A percentile compares a stretch with the other conserved stretches of the same genome.
These are phyloP conservation scores for Zosterops japonicus DNA, from an alignment of 2,113 vertebrate genomes.

Conservation along the genomic window DNA sequence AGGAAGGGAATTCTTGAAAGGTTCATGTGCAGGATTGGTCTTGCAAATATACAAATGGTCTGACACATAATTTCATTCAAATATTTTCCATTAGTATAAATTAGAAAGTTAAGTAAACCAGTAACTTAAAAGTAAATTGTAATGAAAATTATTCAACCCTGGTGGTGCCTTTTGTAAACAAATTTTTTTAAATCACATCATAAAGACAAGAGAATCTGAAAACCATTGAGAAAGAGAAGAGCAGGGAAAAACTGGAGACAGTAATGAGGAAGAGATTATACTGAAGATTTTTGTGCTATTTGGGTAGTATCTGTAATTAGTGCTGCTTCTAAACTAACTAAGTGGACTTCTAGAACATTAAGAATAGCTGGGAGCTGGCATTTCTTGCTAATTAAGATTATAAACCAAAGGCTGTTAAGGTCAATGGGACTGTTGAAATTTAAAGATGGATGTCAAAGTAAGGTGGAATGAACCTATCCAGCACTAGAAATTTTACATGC, in stretches of 20 bases:
- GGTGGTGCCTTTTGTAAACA: conserved; percentile 59
- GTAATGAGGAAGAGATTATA: conserved; percentile 41
- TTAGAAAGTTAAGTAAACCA: conserved; percentile 57
- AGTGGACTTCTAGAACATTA: conserved; percentile 8
- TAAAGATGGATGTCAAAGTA: not conserved
- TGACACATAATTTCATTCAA: conserved; percentile 52
- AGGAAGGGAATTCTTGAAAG: conserved; percentile 11
- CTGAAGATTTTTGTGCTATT: conserved; percentile 12
- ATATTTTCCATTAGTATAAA: conserved; percentile 50
- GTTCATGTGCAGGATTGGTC: conserved; percentile 21
- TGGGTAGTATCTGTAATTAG: conserved; percentile 50
- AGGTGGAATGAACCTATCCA: not conserved
- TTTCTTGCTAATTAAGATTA: conserved; percentile 36
- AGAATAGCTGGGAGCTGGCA: conserved; percentile 27
- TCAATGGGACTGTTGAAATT: conserved; percentile 28
- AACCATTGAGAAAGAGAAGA: conserved; percentile 22
- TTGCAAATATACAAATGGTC: conserved; percentile 53
- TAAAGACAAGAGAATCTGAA: conserved; percentile 36
- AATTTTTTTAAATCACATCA: conserved; percentile 46
- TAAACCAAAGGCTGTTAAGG: conserved; percentile 17
- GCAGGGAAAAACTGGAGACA: conserved; percentile 26
- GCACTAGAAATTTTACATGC: not conserved
- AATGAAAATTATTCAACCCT: conserved; percentile 21
- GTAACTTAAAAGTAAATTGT: conserved; percentile 44
- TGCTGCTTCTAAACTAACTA: conserved; percentile 12